Evolutionary conservation across 2,888 invertebrate species (phyloP).

Genomic region (Neelides folsomi): DNA sequence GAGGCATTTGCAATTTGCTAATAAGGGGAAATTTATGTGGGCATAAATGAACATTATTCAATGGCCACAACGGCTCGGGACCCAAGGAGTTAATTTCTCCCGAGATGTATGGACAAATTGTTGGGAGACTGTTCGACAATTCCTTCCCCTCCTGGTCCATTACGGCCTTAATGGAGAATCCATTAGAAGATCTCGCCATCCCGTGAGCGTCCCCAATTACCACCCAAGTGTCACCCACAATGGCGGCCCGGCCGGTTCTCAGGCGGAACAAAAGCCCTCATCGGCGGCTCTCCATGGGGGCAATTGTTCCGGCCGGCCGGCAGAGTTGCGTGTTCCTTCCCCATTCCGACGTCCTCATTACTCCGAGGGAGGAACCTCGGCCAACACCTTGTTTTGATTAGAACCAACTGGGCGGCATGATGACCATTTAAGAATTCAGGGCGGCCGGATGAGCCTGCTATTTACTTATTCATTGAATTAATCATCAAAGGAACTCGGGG

Average conservation of each 20-base stretch:
- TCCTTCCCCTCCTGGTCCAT: conserved; percentile 12
- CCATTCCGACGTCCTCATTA: too few relatives aligned
- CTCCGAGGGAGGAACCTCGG: too few relatives aligned
- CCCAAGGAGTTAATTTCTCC: conserved; percentile 31
- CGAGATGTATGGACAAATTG: conserved; percentile 32
- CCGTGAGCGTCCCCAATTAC: background rate
- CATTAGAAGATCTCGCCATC: background rate
- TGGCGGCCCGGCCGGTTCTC: too few relatives aligned
- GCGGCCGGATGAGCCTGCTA: too few relatives aligned
- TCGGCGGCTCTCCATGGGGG: too few relatives aligned
- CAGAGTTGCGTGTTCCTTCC: too few relatives aligned
- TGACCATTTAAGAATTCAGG: too few relatives aligned
- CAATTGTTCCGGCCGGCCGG: too few relatives aligned
- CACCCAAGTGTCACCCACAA: too few relatives aligned
- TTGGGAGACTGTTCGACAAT: conserved; percentile 27
- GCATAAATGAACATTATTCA: conserved; percentile 33
- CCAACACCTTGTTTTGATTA: too few relatives aligned
- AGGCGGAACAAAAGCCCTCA: too few relatives aligned
- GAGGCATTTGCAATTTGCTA: conserved; percentile 32
- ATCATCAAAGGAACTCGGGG: conserved; percentile 8
- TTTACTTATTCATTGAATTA: conserved; percentile 15
- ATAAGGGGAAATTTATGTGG: conserved; percentile 32
- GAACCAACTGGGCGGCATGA: too few relatives aligned
- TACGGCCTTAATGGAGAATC: background rate
- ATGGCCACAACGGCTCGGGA: conserved; percentile 27